Percentiles rank a stretch among this genome's conserved stretches.
Conservation (phyloP, 2,797 vertebrate genomes). For the Gila robusta region DNA sequence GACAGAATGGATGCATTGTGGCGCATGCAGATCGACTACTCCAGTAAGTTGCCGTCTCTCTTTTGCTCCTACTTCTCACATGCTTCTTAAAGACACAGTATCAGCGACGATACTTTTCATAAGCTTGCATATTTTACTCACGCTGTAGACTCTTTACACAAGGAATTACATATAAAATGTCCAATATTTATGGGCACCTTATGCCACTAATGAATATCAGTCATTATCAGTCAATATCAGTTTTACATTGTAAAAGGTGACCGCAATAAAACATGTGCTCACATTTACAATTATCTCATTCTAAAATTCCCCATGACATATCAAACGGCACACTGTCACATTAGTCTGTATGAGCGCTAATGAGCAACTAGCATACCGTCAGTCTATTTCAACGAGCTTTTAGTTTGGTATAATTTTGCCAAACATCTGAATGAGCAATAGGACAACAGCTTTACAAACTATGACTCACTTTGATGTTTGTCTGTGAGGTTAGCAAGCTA, state of each 20-base stretch:
- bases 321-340: neutral
- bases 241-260: neutral
- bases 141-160: neutral
- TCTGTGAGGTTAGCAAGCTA: neutral
- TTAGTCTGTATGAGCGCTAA: neutral
- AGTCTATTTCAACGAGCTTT: neutral
- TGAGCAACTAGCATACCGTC: neutral
- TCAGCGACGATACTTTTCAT: conserved; percentile 59
- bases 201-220: neutral
- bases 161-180: neutral
- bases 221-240: neutral
- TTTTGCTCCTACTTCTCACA: conserved; percentile 78
- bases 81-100: conserved; percentile 80
- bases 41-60: conserved; percentile 61
- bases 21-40: conserved; percentile 47
- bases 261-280: neutral
- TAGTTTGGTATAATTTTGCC: neutral
- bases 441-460: neutral
- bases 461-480: conserved; percentile 4
- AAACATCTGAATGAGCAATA: conserved; percentile 1
- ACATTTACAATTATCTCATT: neutral
- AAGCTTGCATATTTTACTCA: neutral
- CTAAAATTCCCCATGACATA: neutral
- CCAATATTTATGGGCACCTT: neutral
- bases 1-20: conserved; percentile 43